Conservation (phyloP, 2,797 vertebrate species). For the Peromyscus nudipes region DNA sequence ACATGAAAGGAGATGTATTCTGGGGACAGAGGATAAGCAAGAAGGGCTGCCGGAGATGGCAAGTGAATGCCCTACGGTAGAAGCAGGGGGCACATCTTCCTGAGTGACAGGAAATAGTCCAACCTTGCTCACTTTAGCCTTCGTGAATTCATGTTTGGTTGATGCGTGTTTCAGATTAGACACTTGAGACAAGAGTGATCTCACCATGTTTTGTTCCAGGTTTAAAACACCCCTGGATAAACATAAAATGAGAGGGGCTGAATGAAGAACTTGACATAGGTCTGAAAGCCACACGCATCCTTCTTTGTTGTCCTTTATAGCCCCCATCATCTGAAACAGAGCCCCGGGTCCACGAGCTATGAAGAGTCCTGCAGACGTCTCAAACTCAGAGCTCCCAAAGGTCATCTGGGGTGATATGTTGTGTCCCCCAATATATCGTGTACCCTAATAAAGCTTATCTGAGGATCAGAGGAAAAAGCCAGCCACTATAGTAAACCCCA, state of each 20-base stretch:
- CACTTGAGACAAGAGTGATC: background rate
- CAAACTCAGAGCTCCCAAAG: background rate
- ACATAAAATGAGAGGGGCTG: background rate
- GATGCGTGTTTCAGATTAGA: background rate
- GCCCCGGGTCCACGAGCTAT: rapidly evolving
- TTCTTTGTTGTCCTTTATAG: rapidly evolving
- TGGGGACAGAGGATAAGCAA: background rate
- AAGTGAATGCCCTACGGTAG: background rate
- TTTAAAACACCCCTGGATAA: background rate
- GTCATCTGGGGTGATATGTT: too few relatives aligned
- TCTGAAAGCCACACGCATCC: background rate
- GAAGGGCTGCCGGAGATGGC: background rate
- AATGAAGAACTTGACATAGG: rapidly evolving
- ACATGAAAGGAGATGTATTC: background rate
- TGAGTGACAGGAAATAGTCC: rapidly evolving
- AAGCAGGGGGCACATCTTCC: background rate
- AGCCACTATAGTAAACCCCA: too few relatives aligned
- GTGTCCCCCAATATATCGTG: too few relatives aligned
- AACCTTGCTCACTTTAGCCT: too few relatives aligned
- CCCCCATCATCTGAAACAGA: background rate
- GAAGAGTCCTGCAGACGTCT: rapidly evolving
- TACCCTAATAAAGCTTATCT: too few relatives aligned
- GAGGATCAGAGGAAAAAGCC: too few relatives aligned
- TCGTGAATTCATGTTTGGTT: background rate
- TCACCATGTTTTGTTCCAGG: background rate